Evolutionary conservation across 2,113 vertebrate species (phyloP).

Genomic region (Psilopogon haemacephalus): DNA sequence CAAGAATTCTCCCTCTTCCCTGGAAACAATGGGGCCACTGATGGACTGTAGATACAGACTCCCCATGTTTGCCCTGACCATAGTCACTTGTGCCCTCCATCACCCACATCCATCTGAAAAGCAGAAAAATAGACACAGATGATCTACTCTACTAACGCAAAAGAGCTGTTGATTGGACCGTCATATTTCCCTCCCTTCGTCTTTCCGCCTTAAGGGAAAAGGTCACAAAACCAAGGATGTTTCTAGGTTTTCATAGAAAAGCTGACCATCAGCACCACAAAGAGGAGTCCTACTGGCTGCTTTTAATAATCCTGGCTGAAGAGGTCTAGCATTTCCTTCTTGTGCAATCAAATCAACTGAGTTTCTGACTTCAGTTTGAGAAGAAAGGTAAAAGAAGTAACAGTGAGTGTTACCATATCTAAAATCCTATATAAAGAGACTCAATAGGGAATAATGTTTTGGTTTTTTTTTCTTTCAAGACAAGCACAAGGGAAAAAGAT

Average conservation of each 20-base stretch:
- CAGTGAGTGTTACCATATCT: not conserved
- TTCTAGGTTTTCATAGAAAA: not conserved
- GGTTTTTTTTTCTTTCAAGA: not conserved
- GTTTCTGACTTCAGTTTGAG: not conserved
- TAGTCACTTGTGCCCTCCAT: not conserved
- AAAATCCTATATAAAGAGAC: not conserved
- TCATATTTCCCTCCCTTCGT: not conserved
- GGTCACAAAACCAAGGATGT: not conserved
- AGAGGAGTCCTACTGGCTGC: not conserved
- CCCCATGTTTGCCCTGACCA: not conserved
- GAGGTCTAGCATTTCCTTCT: not conserved
- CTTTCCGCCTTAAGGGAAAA: not conserved
- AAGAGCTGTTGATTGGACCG: not conserved
- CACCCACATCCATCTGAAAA: not conserved
- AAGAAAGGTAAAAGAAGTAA: not conserved
- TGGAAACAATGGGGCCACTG: not conserved
- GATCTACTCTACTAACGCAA: rapidly evolving
- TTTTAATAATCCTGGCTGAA: not conserved
- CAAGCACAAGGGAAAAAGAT: not conserved
- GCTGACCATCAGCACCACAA: not conserved
- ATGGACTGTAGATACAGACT: not conserved
- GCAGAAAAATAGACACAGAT: not conserved
- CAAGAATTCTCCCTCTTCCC: not conserved
- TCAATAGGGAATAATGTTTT: not conserved
- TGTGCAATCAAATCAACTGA: not conserved